Evolutionary conservation across 2,797 vertebrate species (phyloP).

Genomic region (Limnodromus scolopaceus): DNA sequence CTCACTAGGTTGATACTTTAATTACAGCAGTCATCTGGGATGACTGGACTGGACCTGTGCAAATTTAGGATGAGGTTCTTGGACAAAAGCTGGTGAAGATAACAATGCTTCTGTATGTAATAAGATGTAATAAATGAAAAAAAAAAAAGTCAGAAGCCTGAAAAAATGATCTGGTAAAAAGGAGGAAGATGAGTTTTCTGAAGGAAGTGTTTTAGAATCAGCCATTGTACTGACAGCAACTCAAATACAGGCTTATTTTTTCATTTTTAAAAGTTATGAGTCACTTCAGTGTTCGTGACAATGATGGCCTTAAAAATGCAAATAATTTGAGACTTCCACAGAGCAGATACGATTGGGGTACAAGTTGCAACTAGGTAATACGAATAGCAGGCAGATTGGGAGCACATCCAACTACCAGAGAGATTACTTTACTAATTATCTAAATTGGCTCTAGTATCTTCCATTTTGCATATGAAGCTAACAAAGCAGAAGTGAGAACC

Average conservation of each 20-base stretch:
- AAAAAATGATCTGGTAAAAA: background rate
- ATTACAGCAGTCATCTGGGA: background rate
- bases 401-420: background rate
- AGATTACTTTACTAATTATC: background rate
- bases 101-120: background rate
- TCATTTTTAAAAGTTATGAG: background rate
- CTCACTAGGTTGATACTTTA: background rate
- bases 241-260: background rate
- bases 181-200: background rate
- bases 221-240: background rate
- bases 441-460: background rate
- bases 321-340: background rate
- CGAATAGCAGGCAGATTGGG: background rate
- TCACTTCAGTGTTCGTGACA: background rate
- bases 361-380: background rate
- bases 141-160: background rate
- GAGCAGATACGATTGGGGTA: background rate
- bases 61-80: background rate
- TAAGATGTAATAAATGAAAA: background rate
- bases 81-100: background rate
- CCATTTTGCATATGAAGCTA: background rate
- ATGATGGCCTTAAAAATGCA: background rate
- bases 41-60: background rate
- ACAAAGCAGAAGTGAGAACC: background rate
- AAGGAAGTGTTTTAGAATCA: background rate